A percentile compares a stretch with the other conserved stretches of the same genome.
Evolutionary conservation across 2,797 vertebrate species (phyloP).

Genomic region (Argya squamiceps): DNA sequence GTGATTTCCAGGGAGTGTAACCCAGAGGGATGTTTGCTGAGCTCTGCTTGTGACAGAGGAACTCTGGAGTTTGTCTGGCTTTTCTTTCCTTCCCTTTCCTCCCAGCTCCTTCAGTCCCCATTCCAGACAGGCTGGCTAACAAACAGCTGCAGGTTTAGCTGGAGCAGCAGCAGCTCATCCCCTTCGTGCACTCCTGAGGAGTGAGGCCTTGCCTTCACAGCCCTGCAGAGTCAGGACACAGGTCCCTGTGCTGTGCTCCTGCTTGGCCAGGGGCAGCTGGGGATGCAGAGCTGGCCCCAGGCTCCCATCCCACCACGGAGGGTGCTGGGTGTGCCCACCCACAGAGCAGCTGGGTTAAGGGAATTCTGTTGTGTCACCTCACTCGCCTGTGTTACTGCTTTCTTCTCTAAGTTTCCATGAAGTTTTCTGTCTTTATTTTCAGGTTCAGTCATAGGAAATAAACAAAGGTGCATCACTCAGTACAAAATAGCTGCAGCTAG

Average conservation of each 20-base stretch:
- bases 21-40: not conserved
- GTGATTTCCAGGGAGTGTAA: not conserved
- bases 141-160: rapidly evolving
- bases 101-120: not conserved
- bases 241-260: not conserved
- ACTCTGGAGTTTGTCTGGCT: not conserved
- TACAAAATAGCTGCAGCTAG: not conserved
- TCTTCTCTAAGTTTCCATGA: not conserved
- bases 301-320: not conserved
- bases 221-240: not conserved
- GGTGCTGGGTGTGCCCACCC: rapidly evolving
- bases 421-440: not conserved
- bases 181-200: not conserved
- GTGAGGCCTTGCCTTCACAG: not conserved
- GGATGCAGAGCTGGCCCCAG: not conserved
- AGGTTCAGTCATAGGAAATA: not conserved
- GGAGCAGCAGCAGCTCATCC: not conserved
- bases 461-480: not conserved
- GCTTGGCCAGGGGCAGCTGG: not conserved
- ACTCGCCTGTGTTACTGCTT: not conserved
- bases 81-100: not conserved
- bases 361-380: not conserved
- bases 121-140: not conserved
- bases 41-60: not conserved
- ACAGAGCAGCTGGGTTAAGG: not conserved